phyloP scores from a whole-genome alignment of 2,797 vertebrate genomes.

The Morelia viridis region DNA sequence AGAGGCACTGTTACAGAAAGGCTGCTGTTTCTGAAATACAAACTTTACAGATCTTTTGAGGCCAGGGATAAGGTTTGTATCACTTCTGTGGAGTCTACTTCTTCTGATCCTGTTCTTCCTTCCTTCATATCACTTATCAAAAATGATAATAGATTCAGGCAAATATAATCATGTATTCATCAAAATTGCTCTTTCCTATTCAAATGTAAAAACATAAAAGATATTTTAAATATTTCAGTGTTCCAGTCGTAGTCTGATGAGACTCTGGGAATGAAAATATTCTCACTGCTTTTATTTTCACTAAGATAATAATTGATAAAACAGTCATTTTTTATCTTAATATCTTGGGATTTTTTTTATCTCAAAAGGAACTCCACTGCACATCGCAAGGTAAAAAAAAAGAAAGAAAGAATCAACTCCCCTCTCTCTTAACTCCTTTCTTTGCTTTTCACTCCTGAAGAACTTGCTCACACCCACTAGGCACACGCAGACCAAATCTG shows the following conservation, averaged over 20 bases:
- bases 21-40: not conserved
- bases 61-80: no score
- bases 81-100: not conserved
- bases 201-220: not conserved
- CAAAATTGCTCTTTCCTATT: not conserved
- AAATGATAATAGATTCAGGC: not conserved
- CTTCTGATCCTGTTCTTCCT: not conserved
- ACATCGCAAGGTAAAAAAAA: not conserved
- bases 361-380: not conserved
- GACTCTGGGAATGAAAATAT: not conserved
- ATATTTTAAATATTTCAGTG: not conserved
- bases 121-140: no score
- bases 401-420: not conserved
- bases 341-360: not conserved
- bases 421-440: not conserved
- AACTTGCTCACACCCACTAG: not conserved
- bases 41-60: not conserved
- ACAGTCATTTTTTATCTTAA: not conserved
- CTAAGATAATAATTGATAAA: not conserved
- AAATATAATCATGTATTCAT: not conserved
- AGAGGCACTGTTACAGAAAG: not conserved
- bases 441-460: not conserved
- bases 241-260: not conserved
- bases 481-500: not conserved
- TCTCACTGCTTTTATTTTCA: not conserved